Base-by-base conservation (phyloP, 2,113 vertebrate genomes). In the Atherinomorus stipes region DNA sequence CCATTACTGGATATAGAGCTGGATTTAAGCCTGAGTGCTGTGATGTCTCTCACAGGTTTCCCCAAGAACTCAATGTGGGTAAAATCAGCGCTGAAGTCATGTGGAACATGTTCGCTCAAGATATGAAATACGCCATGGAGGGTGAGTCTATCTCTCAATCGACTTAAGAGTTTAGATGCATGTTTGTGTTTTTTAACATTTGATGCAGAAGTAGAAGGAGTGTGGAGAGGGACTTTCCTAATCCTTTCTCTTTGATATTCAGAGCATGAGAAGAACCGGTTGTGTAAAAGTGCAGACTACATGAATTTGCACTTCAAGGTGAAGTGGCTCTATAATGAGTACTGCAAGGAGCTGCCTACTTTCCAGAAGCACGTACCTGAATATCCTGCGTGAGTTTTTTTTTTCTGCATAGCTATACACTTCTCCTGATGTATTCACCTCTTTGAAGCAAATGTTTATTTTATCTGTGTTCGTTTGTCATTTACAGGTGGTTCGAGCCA, bases 261-360 rank as follows among this genome's bases (percentile, higher is more conserved):
- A 99, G 97, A 98, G 74, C 98, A 99, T 0, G 97, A 99, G 86
- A 99, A 97, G 78, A 90, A 99, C 22, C 95, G 96, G 0, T 89
- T 98, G 38, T 99, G 98, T 89, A 99, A 99, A 91, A 99, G 98
- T 0, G 98, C 98, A 0, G 98, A 99, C 89, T 99, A 99, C 90
- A 99, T 99, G 98, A 99, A 99, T 91, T 93, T 99, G 77, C 98
- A 99, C 93, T 99, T 99, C 91, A 99, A 99, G 89, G 97, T 99
- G 78, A 99, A 99, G 91, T 99, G 98, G 98, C 92, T 99, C 0
- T 98, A 98, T 85, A 99, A 99, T 0, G 98, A 99, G 81, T 99
- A 99, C 5, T 97, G 97, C 92, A 95, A 96, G 0, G 98, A 99
- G 56, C 95, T 99, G 79, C 83, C 93, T 26, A 92, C 95, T 79